Conservation (phyloP, 2,888 invertebrate genomes). For the Acronicta aceris region DNA sequence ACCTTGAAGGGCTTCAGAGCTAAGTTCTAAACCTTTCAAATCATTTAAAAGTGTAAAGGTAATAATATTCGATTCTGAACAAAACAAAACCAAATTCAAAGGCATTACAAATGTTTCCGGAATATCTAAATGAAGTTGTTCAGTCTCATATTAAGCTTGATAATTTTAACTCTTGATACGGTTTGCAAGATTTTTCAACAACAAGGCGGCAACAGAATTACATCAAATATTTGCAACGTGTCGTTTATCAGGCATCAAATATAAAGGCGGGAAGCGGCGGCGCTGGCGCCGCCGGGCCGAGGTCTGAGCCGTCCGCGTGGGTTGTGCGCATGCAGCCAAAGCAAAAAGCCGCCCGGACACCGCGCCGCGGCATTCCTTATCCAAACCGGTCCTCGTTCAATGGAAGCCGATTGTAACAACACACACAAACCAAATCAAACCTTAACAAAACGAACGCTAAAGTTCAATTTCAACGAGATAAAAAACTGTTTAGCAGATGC, state of each 20-base stretch:
- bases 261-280: constrained; percentile 65
- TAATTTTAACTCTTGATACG: no score
- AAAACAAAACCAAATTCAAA: no score
- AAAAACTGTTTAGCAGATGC: constrained; percentile 63
- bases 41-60: no score
- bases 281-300: constrained; percentile 73
- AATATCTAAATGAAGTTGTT: not conserved
- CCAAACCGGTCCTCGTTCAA: constrained; percentile 84
- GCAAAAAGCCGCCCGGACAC: constrained; percentile 81
- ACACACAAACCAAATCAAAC: constrained; percentile 64
- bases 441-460: constrained; percentile 54
- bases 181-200: constrained; percentile 5
- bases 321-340: constrained; percentile 75
- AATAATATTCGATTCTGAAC: no score
- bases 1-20: no score
- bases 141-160: not conserved
- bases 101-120: no score
- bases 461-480: constrained; percentile 52
- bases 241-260: constrained; percentile 74
- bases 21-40: no score
- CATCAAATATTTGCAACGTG: constrained; percentile 81
- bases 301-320: constrained; percentile 73
- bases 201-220: constrained; percentile 41
- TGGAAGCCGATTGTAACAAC: constrained; percentile 76
- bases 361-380: constrained; percentile 80